These are phyloP conservation scores for Pangasius djambal DNA, from an alignment of 2,797 vertebrate genomes.

Conservation along the genomic window DNA sequence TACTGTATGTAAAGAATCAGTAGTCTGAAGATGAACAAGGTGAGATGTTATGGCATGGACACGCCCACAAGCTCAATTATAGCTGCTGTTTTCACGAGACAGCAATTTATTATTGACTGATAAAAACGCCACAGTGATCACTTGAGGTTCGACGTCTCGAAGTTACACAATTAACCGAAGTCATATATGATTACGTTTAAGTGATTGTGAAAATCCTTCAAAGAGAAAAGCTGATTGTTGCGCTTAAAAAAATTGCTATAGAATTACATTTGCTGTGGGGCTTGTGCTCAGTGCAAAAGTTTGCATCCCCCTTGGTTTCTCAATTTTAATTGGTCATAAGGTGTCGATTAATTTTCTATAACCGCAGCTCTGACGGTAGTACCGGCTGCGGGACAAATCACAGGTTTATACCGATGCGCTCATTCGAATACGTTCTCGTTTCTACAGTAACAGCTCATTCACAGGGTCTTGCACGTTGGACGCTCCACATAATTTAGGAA, in stretches of 20 bases:
- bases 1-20: not conserved
- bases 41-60: not conserved
- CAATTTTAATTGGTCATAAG: not conserved
- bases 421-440: too few species aligned
- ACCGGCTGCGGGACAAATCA: not conserved
- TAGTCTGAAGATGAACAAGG: not conserved
- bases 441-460: too few species aligned
- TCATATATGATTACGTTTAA: too few species aligned
- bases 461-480: too few species aligned
- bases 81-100: not conserved
- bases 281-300: not conserved
- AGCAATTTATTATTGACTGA: not conserved
- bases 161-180: too few species aligned
- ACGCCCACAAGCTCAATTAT: not conserved
- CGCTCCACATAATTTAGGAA: too few species aligned
- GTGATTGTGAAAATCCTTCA: too few species aligned
- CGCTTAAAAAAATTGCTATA: too few species aligned
- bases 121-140: too few species aligned
- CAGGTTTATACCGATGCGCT: too few species aligned
- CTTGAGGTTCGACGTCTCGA: too few species aligned
- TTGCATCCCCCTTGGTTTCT: not conserved
- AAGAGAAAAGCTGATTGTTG: too few species aligned
- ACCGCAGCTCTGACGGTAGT: not conserved
- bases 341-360: not conserved
- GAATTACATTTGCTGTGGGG: not conserved